Base-by-base conservation (phyloP, 2,888 invertebrate genomes). In the Hipparchia semele region DNA sequence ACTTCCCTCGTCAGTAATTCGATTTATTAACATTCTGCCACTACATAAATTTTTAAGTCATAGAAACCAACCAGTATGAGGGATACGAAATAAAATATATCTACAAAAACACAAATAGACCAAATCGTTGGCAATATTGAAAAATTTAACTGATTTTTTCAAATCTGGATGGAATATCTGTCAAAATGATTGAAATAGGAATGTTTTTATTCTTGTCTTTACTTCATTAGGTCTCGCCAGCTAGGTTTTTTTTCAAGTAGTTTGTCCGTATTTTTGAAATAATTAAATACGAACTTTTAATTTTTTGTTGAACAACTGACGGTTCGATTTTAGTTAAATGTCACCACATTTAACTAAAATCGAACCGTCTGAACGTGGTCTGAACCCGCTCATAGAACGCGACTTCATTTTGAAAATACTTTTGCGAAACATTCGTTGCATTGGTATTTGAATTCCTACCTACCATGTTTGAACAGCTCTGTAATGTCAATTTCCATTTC, bases 21-120 rank as follows among this genome's bases (percentile, higher is more conserved):
- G 83, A 80, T 86, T 87, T 76, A 92, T 90, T 77, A 90, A 84
- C 92, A 92, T 92, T 75, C 79, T 72, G 76, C 75, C 80, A 75
- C 80, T 79, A 85, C 89, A 83, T 82, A 82, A 83, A 87, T 88
- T 89, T 76, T 79, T 82, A 81, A 79, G 74, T 73, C 78, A 79
- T 81, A 78, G 70, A 81, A 79, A 73, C 76, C 80, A 80, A 75
- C 75, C 65, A 69, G 71, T 39, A 39, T 70, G 68, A 72, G 74
- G 79, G 76, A 76, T 76, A 80, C 84, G 81, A 83, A 76, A 80
- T 80, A 86, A 76, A 75, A 88, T 84, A 88, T 77, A 78, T 78
- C 80, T 83, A 84, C 77, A 83, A 84, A 87, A 88, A 82, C 81
- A 83, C 83, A 78, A 80, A 75, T 78, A 51, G 79, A 83, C 82